phyloP scores from a whole-genome alignment of 2,797 vertebrate species.

The Gymnothorax reevesii region DNA sequence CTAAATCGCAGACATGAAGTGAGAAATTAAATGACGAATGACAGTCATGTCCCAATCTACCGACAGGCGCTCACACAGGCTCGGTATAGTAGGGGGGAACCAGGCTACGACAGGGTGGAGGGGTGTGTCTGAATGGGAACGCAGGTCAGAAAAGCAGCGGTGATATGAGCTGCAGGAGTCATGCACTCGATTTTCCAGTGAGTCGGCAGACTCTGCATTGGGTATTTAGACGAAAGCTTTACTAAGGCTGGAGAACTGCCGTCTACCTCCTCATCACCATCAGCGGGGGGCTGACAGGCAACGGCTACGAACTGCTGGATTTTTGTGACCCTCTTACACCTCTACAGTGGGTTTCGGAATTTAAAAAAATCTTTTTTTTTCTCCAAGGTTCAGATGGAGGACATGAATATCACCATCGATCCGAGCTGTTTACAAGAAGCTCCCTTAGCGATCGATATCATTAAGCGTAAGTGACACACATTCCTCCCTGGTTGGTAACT shows the following conservation, averaged over 20 bases:
- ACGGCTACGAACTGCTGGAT: neutral
- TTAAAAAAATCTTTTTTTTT: neutral
- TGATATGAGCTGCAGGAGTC: too few species aligned
- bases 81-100: too few species aligned
- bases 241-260: neutral
- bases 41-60: too few species aligned
- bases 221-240: neutral
- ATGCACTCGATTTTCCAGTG: neutral
- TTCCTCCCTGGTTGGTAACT: conserved; percentile 24
- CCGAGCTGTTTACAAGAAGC: conserved; percentile 69
- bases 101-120: neutral
- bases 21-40: too few species aligned
- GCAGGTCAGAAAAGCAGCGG: neutral
- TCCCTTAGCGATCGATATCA: conserved; percentile 72
- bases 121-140: neutral
- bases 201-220: neutral
- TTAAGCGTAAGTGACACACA: conserved; percentile 69
- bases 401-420: conserved; percentile 59
- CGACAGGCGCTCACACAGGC: too few species aligned
- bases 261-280: neutral
- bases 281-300: too few species aligned
- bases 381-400: conserved; percentile 59
- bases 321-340: neutral
- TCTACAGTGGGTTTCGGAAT: neutral
- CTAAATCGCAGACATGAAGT: too few species aligned